These are phyloP conservation scores for Drosophila grimshawi DNA, from an alignment of 1,140 invertebrate genomes.

Conservation along the genomic window DNA sequence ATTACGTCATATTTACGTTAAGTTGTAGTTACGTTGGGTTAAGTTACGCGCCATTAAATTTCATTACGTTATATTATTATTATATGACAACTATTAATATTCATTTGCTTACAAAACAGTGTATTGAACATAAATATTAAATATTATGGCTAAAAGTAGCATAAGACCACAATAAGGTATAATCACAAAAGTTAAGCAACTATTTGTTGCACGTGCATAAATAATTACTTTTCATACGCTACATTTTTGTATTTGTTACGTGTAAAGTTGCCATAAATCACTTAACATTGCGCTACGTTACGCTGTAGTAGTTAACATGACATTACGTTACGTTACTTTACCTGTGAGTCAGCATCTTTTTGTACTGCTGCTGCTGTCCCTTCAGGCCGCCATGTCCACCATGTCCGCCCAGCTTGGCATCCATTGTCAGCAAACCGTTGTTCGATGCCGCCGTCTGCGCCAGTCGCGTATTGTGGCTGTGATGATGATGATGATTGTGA, in stretches of 20 bases:
- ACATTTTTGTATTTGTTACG: no score
- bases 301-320: no score
- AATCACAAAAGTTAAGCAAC: no score
- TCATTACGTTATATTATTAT: neutral
- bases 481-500: constrained; percentile 51
- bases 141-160: no score
- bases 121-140: no score
- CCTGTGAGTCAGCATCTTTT: constrained; percentile 74
- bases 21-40: neutral
- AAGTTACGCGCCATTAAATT: constrained; percentile 23
- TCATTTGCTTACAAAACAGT: no score
- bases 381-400: constrained; percentile 43
- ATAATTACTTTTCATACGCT: no score
- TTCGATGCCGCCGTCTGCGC: constrained; percentile 61
- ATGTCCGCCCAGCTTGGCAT: constrained; percentile 53
- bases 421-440: constrained; percentile 47
- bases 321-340: constrained; percentile 27
- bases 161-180: no score
- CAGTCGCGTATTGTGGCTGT: constrained; percentile 64
- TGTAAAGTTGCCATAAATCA: neutral
- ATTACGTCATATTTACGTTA: neutral
- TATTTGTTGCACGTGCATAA: no score
- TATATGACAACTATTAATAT: neutral
- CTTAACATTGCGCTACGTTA: neutral
- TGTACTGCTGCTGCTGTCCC: constrained; percentile 67